Evolutionary conservation across 2,888 invertebrate species (phyloP).

Genomic region (Gisinianus flammeolus): DNA sequence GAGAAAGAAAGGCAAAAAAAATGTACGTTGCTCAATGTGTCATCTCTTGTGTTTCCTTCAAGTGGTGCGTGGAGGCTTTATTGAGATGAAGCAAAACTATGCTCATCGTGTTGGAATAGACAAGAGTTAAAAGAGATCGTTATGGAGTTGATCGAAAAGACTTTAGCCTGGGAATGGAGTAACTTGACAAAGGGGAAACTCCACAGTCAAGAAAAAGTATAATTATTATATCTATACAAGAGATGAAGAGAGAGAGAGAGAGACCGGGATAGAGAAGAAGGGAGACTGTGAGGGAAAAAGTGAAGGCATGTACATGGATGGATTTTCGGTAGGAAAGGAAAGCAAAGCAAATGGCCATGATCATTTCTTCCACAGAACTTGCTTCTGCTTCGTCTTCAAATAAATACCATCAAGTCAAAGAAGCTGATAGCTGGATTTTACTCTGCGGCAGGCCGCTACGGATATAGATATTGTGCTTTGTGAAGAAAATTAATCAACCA

Average conservation of each 20-base stretch:
- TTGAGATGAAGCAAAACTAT: not conserved
- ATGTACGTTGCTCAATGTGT: no score
- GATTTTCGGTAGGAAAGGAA: not conserved
- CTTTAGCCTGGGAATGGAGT: not conserved
- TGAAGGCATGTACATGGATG: not conserved
- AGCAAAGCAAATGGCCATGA: not conserved
- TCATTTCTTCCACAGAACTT: not conserved
- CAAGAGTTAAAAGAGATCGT: not conserved
- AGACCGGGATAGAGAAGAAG: no score
- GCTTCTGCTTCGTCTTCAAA: not conserved
- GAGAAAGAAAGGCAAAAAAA: no score
- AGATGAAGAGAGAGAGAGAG: no score
- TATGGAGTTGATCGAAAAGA: not conserved
- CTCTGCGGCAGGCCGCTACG: not conserved
- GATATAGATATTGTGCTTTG: not conserved
- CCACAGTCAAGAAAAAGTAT: no score
- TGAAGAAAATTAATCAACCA: constrained; percentile 18
- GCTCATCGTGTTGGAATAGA: not conserved
- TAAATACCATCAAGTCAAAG: constrained; percentile 3
- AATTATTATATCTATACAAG: no score
- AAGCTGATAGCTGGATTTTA: not conserved
- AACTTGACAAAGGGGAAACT: no score
- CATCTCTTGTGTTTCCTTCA: not conserved
- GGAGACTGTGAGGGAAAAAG: not conserved
- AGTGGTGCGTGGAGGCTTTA: not conserved